These are phyloP conservation scores for Zhuqinia jingwanae DNA, from an alignment of 2,888 invertebrate genomes.

Conservation along the genomic window DNA sequence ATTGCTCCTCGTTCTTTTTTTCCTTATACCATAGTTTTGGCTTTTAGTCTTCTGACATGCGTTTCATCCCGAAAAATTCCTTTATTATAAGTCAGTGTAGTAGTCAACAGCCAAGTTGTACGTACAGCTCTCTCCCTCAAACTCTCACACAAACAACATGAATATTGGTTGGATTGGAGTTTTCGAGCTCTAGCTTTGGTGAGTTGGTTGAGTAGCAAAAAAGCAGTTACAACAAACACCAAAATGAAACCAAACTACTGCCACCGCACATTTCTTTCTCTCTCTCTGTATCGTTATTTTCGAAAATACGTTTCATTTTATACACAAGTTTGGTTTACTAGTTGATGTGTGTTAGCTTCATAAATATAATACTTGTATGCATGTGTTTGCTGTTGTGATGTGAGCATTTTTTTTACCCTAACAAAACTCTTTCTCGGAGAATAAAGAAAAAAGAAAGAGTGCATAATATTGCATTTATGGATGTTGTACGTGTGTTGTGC, in stretches of 20 bases:
- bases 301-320: slow-evolving; percentile 8
- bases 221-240: slow-evolving; percentile 33
- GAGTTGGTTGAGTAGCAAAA: too few relatives aligned
- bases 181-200: too few relatives aligned
- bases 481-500: not conserved
- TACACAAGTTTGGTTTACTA: not conserved
- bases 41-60: slow-evolving; percentile 69
- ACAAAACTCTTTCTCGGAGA: not conserved
- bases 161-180: too few relatives aligned
- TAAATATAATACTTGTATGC: not conserved
- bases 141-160: too few relatives aligned
- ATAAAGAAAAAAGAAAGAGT: slow-evolving; percentile 6
- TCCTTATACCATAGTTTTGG: slow-evolving; percentile 22
- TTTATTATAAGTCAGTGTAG: slow-evolving; percentile 3
- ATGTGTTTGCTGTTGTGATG: slow-evolving; percentile 9
- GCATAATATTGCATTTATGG: slow-evolving; percentile 47
- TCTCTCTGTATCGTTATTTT: too few relatives aligned
- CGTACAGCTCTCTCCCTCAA: too few relatives aligned
- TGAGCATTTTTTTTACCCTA: slow-evolving; percentile 20
- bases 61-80: slow-evolving; percentile 70
- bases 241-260: slow-evolving; percentile 52
- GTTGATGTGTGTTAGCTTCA: not conserved
- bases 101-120: slow-evolving; percentile 16
- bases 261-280: slow-evolving; percentile 27
- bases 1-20: slow-evolving; percentile 39